phyloP scores from a whole-genome alignment of 2,888 invertebrate species.

The Torymus tubicola region DNA sequence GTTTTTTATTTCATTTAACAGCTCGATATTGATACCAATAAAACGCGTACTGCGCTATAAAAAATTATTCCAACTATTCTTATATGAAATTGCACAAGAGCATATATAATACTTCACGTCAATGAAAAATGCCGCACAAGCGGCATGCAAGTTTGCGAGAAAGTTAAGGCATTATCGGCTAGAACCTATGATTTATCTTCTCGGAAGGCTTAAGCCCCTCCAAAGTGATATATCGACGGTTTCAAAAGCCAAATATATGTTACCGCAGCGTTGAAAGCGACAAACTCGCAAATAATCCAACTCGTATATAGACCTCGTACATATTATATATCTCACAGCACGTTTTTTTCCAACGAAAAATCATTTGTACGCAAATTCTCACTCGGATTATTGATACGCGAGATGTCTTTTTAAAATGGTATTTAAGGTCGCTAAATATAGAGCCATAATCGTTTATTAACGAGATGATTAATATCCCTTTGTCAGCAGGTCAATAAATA shows the following conservation, averaged over 20 bases:
- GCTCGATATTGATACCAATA: no score
- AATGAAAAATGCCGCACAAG: no score
- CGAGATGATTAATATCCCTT: not conserved
- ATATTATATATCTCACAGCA: not conserved
- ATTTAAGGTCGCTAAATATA: no score
- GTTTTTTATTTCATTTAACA: no score
- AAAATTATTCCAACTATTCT: no score
- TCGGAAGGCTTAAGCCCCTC: not conserved
- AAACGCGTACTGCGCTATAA: no score
- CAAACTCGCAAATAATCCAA: slow-evolving; percentile 17
- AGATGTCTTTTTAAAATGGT: no score
- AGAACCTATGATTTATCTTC: slow-evolving; percentile 12
- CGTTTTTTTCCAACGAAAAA: no score
- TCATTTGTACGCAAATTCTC: no score
- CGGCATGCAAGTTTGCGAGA: not conserved
- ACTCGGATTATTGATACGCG: no score
- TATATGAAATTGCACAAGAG: not conserved
- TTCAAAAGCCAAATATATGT: slow-evolving; percentile 30
- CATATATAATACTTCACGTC: no score
- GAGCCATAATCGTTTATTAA: no score
- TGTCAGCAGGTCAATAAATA: not conserved
- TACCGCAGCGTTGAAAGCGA: slow-evolving; percentile 3
- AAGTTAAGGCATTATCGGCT: not conserved
- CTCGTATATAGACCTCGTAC: slow-evolving; percentile 14
- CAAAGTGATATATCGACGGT: slow-evolving; percentile 19